Evolutionary conservation across 2,797 vertebrate genomes (phyloP), one percentile per base, ranked within the genome.

Genomic region (Glyptemys insculpta): DNA sequence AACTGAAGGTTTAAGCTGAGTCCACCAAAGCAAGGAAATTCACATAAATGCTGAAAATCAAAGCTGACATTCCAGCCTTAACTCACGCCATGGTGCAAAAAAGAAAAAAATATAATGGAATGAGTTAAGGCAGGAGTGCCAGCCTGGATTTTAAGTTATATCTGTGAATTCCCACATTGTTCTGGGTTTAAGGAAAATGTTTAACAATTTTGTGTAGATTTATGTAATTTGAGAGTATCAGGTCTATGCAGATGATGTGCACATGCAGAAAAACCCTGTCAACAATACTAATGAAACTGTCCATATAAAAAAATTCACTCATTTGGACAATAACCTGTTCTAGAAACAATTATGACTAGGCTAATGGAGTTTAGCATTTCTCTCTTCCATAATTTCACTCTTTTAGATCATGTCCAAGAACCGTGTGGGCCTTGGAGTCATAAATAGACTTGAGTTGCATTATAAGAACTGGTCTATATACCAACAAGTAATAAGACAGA

Each of bases 371-470:
- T 92, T 81, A 90, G 44, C 53, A 1, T 21, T 54, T 89, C 6
- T 3, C 5, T 83, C 49, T 76, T 78, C 37, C 2, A n/a, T 25
- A 92, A 72, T 88, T 83, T 74, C 23, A 68, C 62, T 92, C 23
- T 81, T 47, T 47, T 72, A 62, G 3, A 81, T 86, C 0, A 0
- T 18, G 3, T 89, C 76, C 68, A 79, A 86, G 54, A 1, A 56
- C 2, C 68, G 31, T 44, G 7, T 44, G 47, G 7, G 44, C 27
- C 14, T 29, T 16, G 27, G 27, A 78, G 44, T 16, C 25, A 29
- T 49, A 74, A 5, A 27, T 4, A 76, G n/a, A 25, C 34, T 65
- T 65, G 62, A n/a, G 15, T n/a, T 65, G 27, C 16, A n/a, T 72
- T 25, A 72, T 9, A 72, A 72, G 19, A 72, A 72, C 21, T 72